Evolutionary conservation across 2,113 vertebrate genomes (phyloP).

Genomic region (Zosterops lateralis): DNA sequence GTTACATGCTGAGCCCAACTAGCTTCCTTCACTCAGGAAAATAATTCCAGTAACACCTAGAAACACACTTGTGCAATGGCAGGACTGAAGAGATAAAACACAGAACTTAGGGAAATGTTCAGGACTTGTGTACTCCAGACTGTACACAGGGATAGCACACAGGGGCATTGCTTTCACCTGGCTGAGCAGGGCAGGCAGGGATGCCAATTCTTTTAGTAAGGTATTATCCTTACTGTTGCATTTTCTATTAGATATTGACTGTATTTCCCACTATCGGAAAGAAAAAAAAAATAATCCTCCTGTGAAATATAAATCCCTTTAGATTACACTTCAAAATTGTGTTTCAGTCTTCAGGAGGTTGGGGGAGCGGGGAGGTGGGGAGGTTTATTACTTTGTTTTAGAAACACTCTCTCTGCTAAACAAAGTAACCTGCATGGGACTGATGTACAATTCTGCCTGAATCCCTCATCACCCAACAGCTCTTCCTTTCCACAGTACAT

Average conservation of each 20-base stretch:
- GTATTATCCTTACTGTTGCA: not conserved
- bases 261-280: not conserved
- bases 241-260: not conserved
- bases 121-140: not conserved
- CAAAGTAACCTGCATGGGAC: not conserved
- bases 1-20: not conserved
- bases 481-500: not conserved
- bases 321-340: not conserved
- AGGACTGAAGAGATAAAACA: not conserved
- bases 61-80: not conserved
- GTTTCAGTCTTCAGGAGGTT: not conserved
- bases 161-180: fast-evolving
- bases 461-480: not conserved
- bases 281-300: not conserved
- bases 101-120: not conserved
- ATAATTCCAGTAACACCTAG: not conserved
- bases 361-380: no score
- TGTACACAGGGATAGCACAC: not conserved
- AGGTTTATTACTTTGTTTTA: not conserved
- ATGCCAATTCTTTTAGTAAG: not conserved
- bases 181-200: not conserved
- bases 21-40: not conserved
- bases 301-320: not conserved
- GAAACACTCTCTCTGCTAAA: not conserved
- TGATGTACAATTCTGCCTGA: not conserved